Evolutionary conservation across 2,888 invertebrate species (phyloP).

Genomic region (Xylocampa areola): DNA sequence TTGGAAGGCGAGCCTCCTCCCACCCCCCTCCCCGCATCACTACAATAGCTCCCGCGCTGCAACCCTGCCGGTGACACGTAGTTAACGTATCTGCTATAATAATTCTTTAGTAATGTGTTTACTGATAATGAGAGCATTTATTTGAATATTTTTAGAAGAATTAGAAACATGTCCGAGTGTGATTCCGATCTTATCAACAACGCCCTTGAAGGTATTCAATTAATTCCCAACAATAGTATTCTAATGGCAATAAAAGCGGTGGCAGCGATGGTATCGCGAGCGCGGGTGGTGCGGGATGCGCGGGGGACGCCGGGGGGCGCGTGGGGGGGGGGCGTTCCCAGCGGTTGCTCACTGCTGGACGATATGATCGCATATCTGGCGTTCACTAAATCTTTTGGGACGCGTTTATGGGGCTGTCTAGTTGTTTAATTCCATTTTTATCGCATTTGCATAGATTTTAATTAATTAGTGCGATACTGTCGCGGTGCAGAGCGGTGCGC

Average conservation of each 20-base stretch:
- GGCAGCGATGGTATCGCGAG: slow-evolving; percentile 42
- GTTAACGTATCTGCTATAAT: neutral
- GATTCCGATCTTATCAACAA: slow-evolving; percentile 32
- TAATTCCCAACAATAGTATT: slow-evolving; percentile 49
- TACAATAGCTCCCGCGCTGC: neutral
- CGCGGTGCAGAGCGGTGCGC: neutral
- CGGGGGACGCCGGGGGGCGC: slow-evolving; percentile 16
- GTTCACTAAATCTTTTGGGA: slow-evolving; percentile 43
- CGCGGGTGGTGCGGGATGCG: slow-evolving; percentile 14
- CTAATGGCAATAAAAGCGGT: slow-evolving; percentile 36
- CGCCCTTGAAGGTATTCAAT: slow-evolving; percentile 35
- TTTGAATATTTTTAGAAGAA: slow-evolving; percentile 14
- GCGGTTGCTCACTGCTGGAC: slow-evolving; percentile 34
- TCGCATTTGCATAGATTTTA: slow-evolving; percentile 40
- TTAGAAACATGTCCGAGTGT: slow-evolving; percentile 4
- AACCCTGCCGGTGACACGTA: neutral
- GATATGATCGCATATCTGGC: slow-evolving; percentile 43
- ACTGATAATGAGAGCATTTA: slow-evolving; percentile 5
- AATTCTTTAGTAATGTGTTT: neutral
- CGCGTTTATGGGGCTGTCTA: slow-evolving; percentile 39
- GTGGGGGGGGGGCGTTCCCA: slow-evolving; percentile 24
- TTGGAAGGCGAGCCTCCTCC: neutral
- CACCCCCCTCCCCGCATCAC: neutral
- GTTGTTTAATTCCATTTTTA: slow-evolving; percentile 40
- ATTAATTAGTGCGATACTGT: slow-evolving; percentile 41